phyloP scores from a whole-genome alignment of 2,797 vertebrate genomes.

The Alosa sapidissima region DNA sequence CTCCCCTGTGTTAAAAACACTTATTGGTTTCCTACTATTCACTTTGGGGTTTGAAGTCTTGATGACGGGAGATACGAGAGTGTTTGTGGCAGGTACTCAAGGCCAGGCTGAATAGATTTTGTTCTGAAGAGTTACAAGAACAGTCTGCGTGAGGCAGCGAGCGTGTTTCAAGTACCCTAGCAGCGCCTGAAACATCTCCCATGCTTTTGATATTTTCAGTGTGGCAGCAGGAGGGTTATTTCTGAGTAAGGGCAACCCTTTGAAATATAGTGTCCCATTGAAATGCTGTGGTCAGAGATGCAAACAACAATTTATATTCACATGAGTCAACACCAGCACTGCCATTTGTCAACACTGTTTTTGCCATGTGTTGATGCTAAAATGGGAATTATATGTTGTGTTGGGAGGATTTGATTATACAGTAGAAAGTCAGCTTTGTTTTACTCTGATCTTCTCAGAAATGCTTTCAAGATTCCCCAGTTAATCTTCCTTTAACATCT shows the following conservation, averaged over 20 bases:
- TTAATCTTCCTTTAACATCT: neutral
- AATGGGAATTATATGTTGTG: neutral
- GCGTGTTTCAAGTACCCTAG: neutral
- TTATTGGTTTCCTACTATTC: neutral
- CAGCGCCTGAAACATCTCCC: neutral
- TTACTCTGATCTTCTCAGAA: neutral
- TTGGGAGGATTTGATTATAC: neutral
- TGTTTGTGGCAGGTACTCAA: neutral
- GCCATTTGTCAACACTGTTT: neutral
- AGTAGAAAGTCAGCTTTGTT: neutral
- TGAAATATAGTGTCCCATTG: neutral
- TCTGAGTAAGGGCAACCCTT: neutral
- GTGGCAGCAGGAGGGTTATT: constrained; percentile 11
- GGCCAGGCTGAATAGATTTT: neutral
- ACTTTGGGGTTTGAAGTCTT: neutral
- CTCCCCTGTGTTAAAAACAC: neutral
- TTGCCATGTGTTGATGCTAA: neutral
- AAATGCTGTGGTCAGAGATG: constrained; percentile 10
- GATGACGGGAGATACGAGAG: neutral
- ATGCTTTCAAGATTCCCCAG: neutral
- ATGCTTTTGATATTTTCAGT: constrained; percentile 2
- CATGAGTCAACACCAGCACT: neutral
- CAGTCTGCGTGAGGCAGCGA: neutral
- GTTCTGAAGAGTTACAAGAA: neutral
- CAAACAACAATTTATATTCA: neutral